Evolutionary conservation across 2,113 vertebrate genomes (phyloP).

Genomic region (Psittacus erithacus): DNA sequence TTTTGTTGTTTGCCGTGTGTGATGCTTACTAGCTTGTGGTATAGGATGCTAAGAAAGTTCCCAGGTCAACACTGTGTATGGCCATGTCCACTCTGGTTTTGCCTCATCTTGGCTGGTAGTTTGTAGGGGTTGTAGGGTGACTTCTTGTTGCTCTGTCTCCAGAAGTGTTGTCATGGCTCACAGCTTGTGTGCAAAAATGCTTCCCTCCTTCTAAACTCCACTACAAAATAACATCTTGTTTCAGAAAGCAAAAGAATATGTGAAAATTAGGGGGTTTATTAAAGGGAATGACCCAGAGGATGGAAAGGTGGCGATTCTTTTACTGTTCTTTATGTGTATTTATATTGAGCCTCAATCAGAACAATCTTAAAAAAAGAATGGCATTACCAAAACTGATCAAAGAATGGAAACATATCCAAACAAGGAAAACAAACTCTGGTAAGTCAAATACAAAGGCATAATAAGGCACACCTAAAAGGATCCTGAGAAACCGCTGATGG

Average conservation of each 20-base stretch:
- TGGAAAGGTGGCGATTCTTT: neutral
- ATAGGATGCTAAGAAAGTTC: neutral
- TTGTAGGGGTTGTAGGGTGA: neutral
- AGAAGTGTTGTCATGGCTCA: neutral
- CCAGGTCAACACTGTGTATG: neutral
- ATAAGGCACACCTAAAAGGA: neutral
- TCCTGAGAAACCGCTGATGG: neutral
- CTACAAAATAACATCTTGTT: neutral
- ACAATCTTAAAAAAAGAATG: neutral
- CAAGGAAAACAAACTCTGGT: neutral
- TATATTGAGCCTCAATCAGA: neutral
- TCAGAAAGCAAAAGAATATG: neutral
- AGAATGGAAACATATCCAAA: neutral
- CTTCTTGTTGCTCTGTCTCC: neutral
- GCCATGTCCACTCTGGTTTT: neutral
- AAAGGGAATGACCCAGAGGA: neutral
- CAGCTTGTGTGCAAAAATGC: neutral
- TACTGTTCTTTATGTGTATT: neutral
- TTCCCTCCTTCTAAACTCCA: neutral
- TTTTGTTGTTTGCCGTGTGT: neutral
- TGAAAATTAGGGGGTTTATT: neutral
- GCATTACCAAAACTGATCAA: neutral
- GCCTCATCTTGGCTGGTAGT: neutral
- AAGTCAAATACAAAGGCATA: neutral
- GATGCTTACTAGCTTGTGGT: rapidly evolving